Conservation (phyloP, 2,888 invertebrate species). For the Gasteruption jaculator region DNA sequence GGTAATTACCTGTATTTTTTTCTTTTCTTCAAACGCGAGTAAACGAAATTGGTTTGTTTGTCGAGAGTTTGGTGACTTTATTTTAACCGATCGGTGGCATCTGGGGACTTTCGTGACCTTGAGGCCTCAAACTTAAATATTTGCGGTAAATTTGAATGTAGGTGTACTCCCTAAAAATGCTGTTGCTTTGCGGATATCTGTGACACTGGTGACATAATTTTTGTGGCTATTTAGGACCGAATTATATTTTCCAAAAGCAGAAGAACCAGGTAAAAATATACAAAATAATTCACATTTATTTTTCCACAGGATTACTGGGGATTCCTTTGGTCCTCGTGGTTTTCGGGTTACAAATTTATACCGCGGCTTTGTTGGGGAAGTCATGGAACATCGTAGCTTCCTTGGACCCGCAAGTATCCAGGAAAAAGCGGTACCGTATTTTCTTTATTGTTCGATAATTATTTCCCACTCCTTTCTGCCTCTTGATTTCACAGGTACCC, state of each 20-base stretch:
- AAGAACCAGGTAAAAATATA: too few relatives aligned
- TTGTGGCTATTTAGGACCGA: too few relatives aligned
- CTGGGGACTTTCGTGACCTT: constrained; percentile 3
- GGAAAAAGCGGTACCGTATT: constrained; percentile 55
- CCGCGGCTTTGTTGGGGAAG: constrained; percentile 72
- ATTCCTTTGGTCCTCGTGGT: constrained; percentile 65
- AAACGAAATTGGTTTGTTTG: background rate
- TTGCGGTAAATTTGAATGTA: too few relatives aligned
- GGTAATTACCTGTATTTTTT: constrained; percentile 59
- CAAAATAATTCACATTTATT: too few relatives aligned
- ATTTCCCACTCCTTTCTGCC: background rate
- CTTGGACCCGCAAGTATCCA: constrained; percentile 62
- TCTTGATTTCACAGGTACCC: constrained; percentile 63
- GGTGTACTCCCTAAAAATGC: too few relatives aligned
- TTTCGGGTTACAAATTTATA: constrained; percentile 72
- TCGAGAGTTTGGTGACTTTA: constrained; percentile 5
- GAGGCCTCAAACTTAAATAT: constrained; percentile 3
- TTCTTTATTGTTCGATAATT: background rate
- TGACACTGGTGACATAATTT: too few relatives aligned
- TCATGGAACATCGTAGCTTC: constrained; percentile 78
- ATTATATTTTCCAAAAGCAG: too few relatives aligned
- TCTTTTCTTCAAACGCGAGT: background rate
- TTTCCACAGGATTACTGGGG: constrained; percentile 64
- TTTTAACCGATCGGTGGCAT: too few relatives aligned
- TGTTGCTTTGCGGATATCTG: too few relatives aligned